Evolutionary conservation across 1,140 invertebrate genomes (phyloP), one percentile per base, ranked within the genome.

Genomic region (Bombus polaris): DNA sequence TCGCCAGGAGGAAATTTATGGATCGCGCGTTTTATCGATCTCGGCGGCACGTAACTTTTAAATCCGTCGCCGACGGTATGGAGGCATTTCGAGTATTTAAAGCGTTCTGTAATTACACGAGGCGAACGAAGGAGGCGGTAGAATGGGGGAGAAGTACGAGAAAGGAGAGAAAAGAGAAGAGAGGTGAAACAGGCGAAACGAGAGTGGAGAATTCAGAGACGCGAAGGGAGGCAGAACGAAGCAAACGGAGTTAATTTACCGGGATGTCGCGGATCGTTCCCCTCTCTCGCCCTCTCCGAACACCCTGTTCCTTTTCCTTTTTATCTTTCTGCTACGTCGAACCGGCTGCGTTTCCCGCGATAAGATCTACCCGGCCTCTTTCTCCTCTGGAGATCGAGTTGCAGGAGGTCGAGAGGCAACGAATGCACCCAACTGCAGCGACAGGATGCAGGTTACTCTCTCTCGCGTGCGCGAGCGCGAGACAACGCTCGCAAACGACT

Each of bases 291-390:
- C 44, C 9, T 59, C 25, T 13, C 8, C 59, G 32, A n/a, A 25
- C 42, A 10, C 37, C 47, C 62, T 62, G 84, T 78, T 76, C 75
- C 66, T 83, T 85, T 81, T 85, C 74, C 80, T 88, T 88, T 90
- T 90, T 90, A 90, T 90, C 84, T 87, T 90, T 87, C 89, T 86
- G 65, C 62, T 86, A 90, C 88, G 83, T 90, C 89, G 89, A 90
- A 90, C 89, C 89, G 88, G 88, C 89, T 90, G 86, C 89, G 80
- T 90, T 90, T 90, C 88, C 86, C 86, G 82, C 86, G 88, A 87
- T 89, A 90, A 88, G 81, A 90, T 89, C 89, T 90, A 71, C 72
- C 68, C 65, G 66, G 73, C 65, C 87, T 87, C 86, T 90, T 82
- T 90, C 82, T 85, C 89, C 82, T 59, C 89, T 76, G 83, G 73